Evolutionary conservation across 1,140 invertebrate genomes (phyloP).

Genomic region (Stenopsyche tienmushanensis): DNA sequence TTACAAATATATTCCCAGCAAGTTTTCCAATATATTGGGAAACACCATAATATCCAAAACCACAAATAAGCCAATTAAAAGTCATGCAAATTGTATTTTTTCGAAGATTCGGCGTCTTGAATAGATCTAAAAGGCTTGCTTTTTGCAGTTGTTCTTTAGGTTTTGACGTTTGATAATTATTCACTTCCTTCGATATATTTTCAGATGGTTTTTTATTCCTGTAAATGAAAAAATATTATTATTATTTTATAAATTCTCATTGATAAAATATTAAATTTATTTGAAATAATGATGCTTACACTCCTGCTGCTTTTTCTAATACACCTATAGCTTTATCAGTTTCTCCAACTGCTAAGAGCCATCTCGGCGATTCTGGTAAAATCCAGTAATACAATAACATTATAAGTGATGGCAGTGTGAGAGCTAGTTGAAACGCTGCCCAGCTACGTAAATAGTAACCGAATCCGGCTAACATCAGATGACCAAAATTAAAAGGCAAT

Average conservation of each 20-base stretch:
- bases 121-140: slow-evolving; percentile 66
- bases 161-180: slow-evolving; percentile 46
- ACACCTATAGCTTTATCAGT: slow-evolving; percentile 60
- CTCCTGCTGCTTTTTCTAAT: slow-evolving; percentile 59
- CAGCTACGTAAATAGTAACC: slow-evolving; percentile 60
- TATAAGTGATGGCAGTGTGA: slow-evolving; percentile 56
- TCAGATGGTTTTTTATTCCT: slow-evolving; percentile 60
- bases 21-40: slow-evolving; percentile 73
- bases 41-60: slow-evolving; percentile 73
- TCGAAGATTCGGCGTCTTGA: slow-evolving; percentile 72
- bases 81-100: slow-evolving; percentile 71
- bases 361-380: slow-evolving; percentile 69
- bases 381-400: slow-evolving; percentile 60
- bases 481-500: slow-evolving; percentile 60
- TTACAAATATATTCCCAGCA: slow-evolving; percentile 71
- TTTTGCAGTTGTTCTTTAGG: slow-evolving; percentile 52
- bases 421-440: slow-evolving; percentile 57
- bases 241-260: no score
- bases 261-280: not conserved
- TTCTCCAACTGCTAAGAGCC: slow-evolving; percentile 63
- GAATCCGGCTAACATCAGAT: slow-evolving; percentile 55
- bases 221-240: slow-evolving; percentile 43
- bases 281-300: slow-evolving; percentile 46
- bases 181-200: slow-evolving; percentile 54
- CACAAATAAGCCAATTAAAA: slow-evolving; percentile 70